Evolutionary conservation across 2,888 invertebrate species (phyloP).

Genomic region (Cryptophagus acutangulus): DNA sequence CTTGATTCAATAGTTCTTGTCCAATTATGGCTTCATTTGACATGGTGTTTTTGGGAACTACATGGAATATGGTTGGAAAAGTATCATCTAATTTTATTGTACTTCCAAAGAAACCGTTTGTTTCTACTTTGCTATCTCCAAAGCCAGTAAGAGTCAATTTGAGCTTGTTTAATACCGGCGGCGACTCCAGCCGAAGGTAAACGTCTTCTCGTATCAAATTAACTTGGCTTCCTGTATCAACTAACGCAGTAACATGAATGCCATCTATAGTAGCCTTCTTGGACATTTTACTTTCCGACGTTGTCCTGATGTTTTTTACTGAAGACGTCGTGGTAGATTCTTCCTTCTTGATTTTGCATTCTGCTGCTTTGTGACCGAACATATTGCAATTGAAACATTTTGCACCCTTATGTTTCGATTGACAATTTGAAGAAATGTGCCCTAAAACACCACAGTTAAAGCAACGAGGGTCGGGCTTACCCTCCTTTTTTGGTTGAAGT

Average conservation of each 20-base stretch:
- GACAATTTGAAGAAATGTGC: neutral
- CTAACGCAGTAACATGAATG: constrained; percentile 11
- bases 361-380: neutral
- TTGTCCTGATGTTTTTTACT: neutral
- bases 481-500: neutral
- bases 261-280: constrained; percentile 11
- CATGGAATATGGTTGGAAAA: constrained; percentile 15
- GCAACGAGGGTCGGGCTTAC: neutral
- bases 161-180: constrained; percentile 8
- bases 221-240: constrained; percentile 20
- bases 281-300: neutral
- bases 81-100: constrained; percentile 18
- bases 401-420: constrained; percentile 1
- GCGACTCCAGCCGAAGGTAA: constrained; percentile 12
- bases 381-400: constrained; percentile 1
- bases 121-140: constrained; percentile 16
- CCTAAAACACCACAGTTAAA: constrained; percentile 4
- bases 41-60: constrained; percentile 15
- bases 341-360: neutral
- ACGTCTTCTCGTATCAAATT: constrained; percentile 17
- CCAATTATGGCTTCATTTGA: constrained; percentile 18
- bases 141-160: constrained; percentile 14
- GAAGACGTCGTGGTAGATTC: neutral
- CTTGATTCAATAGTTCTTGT: constrained; percentile 16
- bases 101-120: constrained; percentile 16